These are phyloP conservation scores for Camponotus fellah DNA, from an alignment of 2,888 invertebrate species.

Conservation along the genomic window DNA sequence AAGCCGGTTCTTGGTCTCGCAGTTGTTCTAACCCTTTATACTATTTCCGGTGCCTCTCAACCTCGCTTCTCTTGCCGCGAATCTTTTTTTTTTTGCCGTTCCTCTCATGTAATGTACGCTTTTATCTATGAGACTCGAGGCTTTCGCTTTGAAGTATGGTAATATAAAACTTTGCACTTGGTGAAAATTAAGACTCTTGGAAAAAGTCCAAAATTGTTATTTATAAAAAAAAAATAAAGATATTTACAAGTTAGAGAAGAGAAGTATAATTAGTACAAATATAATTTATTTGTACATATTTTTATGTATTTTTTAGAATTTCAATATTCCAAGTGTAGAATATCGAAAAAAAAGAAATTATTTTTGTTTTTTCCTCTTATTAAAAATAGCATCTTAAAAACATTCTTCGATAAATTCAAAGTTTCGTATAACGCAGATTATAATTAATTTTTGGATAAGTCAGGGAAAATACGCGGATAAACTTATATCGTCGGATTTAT, in stretches of 20 bases:
- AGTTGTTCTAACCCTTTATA: conserved; percentile 57
- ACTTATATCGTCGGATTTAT: background rate
- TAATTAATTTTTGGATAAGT: background rate
- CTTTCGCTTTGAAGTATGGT: conserved; percentile 49
- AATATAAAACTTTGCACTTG: conserved; percentile 42
- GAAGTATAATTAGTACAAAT: background rate
- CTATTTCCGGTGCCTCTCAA: conserved; percentile 53
- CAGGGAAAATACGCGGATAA: background rate
- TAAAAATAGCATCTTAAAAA: background rate
- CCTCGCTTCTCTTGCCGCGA: conserved; percentile 24
- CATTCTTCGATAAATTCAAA: background rate
- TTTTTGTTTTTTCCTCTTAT: background rate
- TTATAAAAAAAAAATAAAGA: conserved; percentile 8
- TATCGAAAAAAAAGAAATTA: background rate
- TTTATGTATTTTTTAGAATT: background rate
- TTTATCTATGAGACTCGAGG: conserved; percentile 47
- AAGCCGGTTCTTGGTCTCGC: conserved; percentile 55
- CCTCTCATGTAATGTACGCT: conserved; percentile 30
- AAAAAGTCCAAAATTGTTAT: conserved; percentile 7
- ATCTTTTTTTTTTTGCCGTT: conserved; percentile 23
- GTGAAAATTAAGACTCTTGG: conserved; percentile 27
- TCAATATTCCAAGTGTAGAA: background rate
- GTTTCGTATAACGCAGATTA: background rate
- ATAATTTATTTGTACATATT: background rate
- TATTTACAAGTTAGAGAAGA: conserved; percentile 1